These are phyloP conservation scores for Thunnus thynnus DNA, from an alignment of 2,113 vertebrate genomes.

Conservation along the genomic window DNA sequence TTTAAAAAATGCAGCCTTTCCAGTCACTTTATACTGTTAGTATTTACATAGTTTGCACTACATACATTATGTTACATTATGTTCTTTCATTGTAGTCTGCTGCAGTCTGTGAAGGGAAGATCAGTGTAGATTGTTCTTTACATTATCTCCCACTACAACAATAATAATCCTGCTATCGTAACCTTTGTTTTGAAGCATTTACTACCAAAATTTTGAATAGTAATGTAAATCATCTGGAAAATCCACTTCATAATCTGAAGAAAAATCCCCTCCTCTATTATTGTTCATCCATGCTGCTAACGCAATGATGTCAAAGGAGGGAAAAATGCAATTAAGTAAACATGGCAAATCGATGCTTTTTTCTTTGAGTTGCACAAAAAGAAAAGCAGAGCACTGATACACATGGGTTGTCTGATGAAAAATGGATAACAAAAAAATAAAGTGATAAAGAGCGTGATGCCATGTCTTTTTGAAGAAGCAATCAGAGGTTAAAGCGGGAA, in stretches of 20 bases:
- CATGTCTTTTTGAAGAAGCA: slow-evolving; percentile 44
- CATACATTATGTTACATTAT: neutral
- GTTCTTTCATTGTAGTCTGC: neutral
- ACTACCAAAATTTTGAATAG: slow-evolving; percentile 36
- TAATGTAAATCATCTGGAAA: slow-evolving; percentile 60
- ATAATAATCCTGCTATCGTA: slow-evolving; percentile 34
- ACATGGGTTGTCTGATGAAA: slow-evolving; percentile 46
- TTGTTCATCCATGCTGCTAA: slow-evolving; percentile 69
- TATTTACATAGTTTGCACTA: neutral
- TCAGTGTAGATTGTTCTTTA: neutral
- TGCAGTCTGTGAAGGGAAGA: neutral
- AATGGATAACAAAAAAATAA: slow-evolving; percentile 31
- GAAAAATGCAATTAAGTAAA: slow-evolving; percentile 68
- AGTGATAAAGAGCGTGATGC: slow-evolving; percentile 27
- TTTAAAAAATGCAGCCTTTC: neutral
- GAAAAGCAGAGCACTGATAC: slow-evolving; percentile 38
- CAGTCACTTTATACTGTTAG: neutral
- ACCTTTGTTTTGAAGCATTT: slow-evolving; percentile 27
- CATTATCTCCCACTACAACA: neutral
- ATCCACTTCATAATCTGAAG: slow-evolving; percentile 65
- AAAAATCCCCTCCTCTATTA: slow-evolving; percentile 63
- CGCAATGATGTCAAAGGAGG: slow-evolving; percentile 54
- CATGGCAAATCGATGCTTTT: slow-evolving; percentile 51
- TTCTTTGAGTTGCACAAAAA: slow-evolving; percentile 43
- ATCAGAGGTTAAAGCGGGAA: slow-evolving; percentile 51